Conservation (phyloP, 2,888 invertebrate species). For the Linnaemya tessellans region DNA sequence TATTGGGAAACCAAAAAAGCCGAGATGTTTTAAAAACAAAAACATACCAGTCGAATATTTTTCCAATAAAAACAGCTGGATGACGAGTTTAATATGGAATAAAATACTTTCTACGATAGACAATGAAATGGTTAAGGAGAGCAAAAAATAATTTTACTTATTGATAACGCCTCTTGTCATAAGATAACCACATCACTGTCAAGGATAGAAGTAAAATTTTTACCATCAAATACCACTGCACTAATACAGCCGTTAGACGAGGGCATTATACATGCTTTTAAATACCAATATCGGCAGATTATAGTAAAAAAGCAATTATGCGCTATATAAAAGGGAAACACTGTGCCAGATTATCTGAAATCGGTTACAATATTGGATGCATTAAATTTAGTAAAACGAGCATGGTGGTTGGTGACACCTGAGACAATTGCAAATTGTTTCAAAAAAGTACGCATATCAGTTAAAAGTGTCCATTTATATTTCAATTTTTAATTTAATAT, state of each 20-base stretch:
- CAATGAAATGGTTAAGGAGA: conserved; percentile 22
- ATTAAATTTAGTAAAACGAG: conserved; percentile 43
- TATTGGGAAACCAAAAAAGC: conserved; percentile 39
- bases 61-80: conserved; percentile 37
- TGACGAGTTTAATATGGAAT: conserved; percentile 26
- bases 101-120: conserved; percentile 35
- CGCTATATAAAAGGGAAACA: conserved; percentile 19
- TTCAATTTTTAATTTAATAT: conserved; percentile 7
- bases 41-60: conserved; percentile 13
- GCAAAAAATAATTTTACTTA: too few species aligned
- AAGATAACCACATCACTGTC: conserved; percentile 6
- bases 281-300: conserved; percentile 37
- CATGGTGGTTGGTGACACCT: conserved; percentile 45
- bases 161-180: conserved; percentile 10
- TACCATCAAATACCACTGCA: conserved; percentile 32
- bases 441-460: conserved; percentile 27
- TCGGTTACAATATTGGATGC: conserved; percentile 43
- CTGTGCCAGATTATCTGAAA: conserved; percentile 36
- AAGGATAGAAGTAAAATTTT: neutral
- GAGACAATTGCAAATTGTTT: conserved; percentile 22
- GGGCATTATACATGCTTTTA: conserved; percentile 45
- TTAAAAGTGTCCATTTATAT: neutral
- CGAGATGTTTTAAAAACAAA: conserved; percentile 34
- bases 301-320: conserved; percentile 40
- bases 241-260: too few species aligned